phyloP scores from a whole-genome alignment of 2,888 invertebrate species.

The Drosophila kokeensis region DNA sequence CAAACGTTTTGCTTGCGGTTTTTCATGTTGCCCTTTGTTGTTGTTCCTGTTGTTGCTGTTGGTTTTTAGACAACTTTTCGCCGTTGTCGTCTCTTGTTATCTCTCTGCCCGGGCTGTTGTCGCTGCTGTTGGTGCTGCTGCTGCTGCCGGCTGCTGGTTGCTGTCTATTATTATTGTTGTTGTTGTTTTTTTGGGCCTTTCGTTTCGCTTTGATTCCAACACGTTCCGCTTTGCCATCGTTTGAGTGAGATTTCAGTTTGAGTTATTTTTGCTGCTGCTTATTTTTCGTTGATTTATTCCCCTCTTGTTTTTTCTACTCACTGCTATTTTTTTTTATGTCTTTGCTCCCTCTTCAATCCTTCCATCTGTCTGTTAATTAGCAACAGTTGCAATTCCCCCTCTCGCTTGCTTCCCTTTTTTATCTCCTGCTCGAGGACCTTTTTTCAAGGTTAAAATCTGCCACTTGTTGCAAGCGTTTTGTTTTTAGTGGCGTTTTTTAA shows the following conservation, averaged over 20 bases:
- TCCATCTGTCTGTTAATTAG: constrained; percentile 46
- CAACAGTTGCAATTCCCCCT: constrained; percentile 51
- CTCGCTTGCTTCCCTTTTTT: not conserved
- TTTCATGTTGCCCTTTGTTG: constrained; percentile 59
- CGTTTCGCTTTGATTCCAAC: constrained; percentile 80
- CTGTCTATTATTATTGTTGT: not conserved
- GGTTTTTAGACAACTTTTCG: constrained; percentile 72
- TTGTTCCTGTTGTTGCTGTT: constrained; percentile 25
- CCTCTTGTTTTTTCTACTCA: constrained; percentile 5
- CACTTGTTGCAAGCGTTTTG: constrained; percentile 47
- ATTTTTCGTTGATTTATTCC: constrained; percentile 5
- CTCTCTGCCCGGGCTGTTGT: constrained; percentile 49
- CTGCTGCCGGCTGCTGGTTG: constrained; percentile 6
- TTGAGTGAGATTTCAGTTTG: constrained; percentile 51
- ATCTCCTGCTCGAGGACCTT: constrained; percentile 23
- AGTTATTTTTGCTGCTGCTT: not conserved
- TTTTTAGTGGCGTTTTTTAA: not conserved
- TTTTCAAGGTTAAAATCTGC: constrained; percentile 28
- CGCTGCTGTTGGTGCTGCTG: constrained; percentile 23
- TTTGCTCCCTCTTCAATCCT: not conserved
- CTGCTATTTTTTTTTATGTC: constrained; percentile 1
- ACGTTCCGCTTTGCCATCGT: constrained; percentile 74
- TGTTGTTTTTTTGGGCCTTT: constrained; percentile 40
- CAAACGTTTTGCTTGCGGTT: constrained; percentile 84
- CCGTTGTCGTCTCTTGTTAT: constrained; percentile 70